Evolutionary conservation across 1,140 invertebrate genomes (phyloP), one percentile per base, ranked within the genome.

Genomic region (Drosophila miranda): DNA sequence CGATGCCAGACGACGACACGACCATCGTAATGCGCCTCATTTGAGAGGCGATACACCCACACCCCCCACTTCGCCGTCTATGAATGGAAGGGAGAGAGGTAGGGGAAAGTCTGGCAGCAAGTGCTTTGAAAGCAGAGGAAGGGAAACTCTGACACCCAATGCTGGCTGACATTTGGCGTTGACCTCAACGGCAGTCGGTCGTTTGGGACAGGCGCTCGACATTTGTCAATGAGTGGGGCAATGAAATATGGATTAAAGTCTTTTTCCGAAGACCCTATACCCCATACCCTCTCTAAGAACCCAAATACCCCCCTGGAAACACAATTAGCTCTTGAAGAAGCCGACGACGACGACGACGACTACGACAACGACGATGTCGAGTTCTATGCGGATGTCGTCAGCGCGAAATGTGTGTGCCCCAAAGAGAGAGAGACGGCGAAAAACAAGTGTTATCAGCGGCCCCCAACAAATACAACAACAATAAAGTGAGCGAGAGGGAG

Each of bases 101-200:
- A 16, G 8, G 30, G 8, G 0, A 38, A 38, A 38, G 11, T 38
- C 11, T 38, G 11, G 3, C 34, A 38, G 34, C 34, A 38, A 38
- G 34, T 38, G 34, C 28, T 21, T 8, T 21, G 1, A 23, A 38
- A 2, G 28, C 14, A 19, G 42, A 21, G 23, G 11, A 42, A 28
- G 59, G 21, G 19, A 16, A 28, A n/a, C 21, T 26, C n/a, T 28
- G 28, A 6, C 28, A 28, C 6, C 28, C 6, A 28, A 28, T 42
- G 7, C 23, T 42, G 6, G 43, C 48, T 79, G 79, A 79, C 80
- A 75, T 67, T 83, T 79, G 53, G 45, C 57, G 64, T 58, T 84
- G 79, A 83, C 79, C 79, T 75, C 71, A 66, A 60, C 69, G 21
- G 8, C 30, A 30, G 30, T 8, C 30, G 30, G 8, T 30, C 30